These are phyloP conservation scores for Poeciliopsis infans DNA, from an alignment of 2,797 vertebrate species.

Conservation along the genomic window DNA sequence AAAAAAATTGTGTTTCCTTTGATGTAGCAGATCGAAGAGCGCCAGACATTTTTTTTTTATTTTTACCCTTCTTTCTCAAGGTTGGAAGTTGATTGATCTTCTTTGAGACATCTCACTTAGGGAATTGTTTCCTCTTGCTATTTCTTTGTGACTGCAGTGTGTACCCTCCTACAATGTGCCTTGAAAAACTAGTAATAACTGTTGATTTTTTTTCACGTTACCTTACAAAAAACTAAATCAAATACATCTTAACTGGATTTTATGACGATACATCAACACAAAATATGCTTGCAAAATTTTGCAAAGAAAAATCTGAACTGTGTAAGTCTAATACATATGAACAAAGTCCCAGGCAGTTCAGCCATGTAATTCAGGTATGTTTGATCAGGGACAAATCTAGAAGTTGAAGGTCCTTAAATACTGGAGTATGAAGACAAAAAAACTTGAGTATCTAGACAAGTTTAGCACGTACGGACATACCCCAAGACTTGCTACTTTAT, in stretches of 20 bases:
- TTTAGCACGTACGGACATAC: not conserved
- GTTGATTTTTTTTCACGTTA: not conserved
- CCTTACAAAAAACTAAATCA: too few species aligned
- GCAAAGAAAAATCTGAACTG: not conserved
- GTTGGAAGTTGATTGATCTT: conserved; percentile 8
- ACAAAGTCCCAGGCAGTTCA: not conserved
- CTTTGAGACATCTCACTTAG: not conserved
- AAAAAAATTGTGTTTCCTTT: not conserved
- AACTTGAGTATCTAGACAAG: not conserved
- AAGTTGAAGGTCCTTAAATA: too few species aligned
- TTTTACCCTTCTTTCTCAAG: not conserved
- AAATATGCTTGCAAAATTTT: not conserved
- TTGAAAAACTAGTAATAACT: not conserved
- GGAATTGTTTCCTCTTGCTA: not conserved
- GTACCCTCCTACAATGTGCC: not conserved
- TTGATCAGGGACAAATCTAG: not conserved
- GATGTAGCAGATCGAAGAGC: conserved; percentile 2
- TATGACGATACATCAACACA: not conserved
- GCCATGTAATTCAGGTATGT: not conserved
- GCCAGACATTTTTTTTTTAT: conserved; percentile 5
- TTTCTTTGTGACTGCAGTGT: not conserved
- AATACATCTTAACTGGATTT: not conserved
- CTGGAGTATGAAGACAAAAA: too few species aligned
- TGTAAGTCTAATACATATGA: not conserved
- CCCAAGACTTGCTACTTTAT: not conserved